Conservation (phyloP, 1,140 invertebrate genomes). For the Charaxes varanes region DNA sequence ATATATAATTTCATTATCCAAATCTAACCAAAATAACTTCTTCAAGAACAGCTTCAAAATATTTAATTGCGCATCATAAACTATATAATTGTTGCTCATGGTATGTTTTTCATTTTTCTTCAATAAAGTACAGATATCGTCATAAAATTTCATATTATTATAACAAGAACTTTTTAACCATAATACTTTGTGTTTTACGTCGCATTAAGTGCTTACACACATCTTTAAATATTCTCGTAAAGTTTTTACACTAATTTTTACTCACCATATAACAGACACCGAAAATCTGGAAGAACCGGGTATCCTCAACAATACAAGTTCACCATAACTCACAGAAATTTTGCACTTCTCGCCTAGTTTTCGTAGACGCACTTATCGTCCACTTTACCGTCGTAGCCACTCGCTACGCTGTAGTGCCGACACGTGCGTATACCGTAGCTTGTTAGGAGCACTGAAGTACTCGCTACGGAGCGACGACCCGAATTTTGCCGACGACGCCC, state of each 20-base stretch:
- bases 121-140: too few relatives aligned
- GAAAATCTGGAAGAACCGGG: constrained; percentile 22
- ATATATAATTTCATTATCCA: too few relatives aligned
- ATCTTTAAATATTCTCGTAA: too few relatives aligned
- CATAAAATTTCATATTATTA: too few relatives aligned
- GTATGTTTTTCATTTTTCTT: too few relatives aligned
- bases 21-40: too few relatives aligned
- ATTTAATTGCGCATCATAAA: too few relatives aligned
- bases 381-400: constrained; percentile 26
- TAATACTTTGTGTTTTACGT: too few relatives aligned
- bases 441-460: constrained; percentile 45
- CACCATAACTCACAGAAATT: constrained; percentile 36
- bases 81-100: too few relatives aligned
- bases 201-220: too few relatives aligned
- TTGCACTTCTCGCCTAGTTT: constrained; percentile 24
- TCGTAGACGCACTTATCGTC: constrained; percentile 17
- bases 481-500: constrained; percentile 46
- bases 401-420: constrained; percentile 39
- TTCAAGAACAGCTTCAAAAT: too few relatives aligned
- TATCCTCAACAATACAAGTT: constrained; percentile 35
- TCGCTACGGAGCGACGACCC: constrained; percentile 42
- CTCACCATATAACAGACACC: constrained; percentile 50
- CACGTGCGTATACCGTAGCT: constrained; percentile 49
- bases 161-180: too few relatives aligned
- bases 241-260: constrained; percentile 10